A percentile compares a stretch with the other conserved stretches of the same genome.
Evolutionary conservation across 2,113 vertebrate species (phyloP).

Genomic region (Phainopepla nitens): DNA sequence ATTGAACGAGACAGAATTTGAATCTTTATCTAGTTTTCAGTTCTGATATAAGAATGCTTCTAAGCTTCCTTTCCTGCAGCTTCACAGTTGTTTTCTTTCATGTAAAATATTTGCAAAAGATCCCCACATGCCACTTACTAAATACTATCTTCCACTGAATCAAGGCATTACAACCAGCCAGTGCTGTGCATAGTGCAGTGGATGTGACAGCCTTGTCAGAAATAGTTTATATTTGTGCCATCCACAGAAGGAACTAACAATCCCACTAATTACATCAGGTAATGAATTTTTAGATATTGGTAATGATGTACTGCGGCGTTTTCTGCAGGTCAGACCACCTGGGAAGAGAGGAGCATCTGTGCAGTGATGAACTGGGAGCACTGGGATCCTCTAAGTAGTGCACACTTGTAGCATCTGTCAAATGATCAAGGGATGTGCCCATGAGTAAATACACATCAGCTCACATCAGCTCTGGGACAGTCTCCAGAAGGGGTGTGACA

Average conservation of each 20-base stretch:
- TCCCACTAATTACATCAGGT: background rate
- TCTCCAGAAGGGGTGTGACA: background rate
- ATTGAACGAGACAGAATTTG: background rate
- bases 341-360: background rate
- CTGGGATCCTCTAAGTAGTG: background rate
- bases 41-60: background rate
- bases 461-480: too few relatives aligned
- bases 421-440: background rate
- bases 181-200: background rate
- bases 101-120: background rate
- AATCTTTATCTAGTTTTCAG: background rate
- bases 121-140: background rate
- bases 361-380: background rate
- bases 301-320: background rate
- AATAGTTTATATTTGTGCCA: background rate
- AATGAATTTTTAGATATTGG: background rate
- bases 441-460: fast-evolving
- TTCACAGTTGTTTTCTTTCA: background rate
- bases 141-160: background rate
- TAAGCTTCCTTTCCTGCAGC: background rate
- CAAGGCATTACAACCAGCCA: background rate
- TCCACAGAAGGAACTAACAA: background rate
- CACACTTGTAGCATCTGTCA: fast-evolving
- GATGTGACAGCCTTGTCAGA: background rate
- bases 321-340: background rate